Evolutionary conservation across 2,113 vertebrate genomes (phyloP).

Genomic region (Python bivittatus): DNA sequence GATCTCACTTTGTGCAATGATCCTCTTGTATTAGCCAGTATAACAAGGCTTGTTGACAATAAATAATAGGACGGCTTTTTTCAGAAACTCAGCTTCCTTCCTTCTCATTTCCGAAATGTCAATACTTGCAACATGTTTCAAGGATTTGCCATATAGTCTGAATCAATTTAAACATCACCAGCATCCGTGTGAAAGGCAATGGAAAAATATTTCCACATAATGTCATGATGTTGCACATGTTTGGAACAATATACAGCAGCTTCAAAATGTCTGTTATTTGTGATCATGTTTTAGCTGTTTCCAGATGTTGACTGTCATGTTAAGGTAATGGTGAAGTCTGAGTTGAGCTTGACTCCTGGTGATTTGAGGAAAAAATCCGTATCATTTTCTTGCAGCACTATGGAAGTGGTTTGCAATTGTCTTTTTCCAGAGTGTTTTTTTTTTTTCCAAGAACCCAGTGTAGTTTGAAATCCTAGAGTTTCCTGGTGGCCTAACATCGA

Average conservation of each 20-base stretch:
- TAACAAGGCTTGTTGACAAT: background rate
- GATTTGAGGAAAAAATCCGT: background rate
- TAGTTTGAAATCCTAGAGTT: background rate
- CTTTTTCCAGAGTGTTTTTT: background rate
- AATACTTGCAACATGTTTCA: background rate
- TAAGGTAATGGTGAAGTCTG: background rate
- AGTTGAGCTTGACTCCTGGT: background rate
- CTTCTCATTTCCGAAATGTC: background rate
- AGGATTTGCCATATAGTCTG: background rate
- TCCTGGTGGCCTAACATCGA: background rate
- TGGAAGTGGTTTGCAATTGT: background rate
- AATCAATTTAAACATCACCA: background rate
- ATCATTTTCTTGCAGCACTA: background rate
- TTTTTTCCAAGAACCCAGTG: background rate
- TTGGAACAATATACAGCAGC: background rate
- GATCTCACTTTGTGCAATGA: background rate
- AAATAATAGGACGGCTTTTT: background rate
- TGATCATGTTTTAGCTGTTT: background rate
- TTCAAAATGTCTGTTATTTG: background rate
- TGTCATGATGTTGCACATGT: background rate
- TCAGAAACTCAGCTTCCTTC: background rate
- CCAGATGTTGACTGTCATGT: background rate
- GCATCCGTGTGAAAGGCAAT: background rate
- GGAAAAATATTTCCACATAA: background rate
- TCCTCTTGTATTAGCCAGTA: background rate